Conservation (phyloP, 2,888 invertebrate genomes). For the Eumerus sabulonum region DNA sequence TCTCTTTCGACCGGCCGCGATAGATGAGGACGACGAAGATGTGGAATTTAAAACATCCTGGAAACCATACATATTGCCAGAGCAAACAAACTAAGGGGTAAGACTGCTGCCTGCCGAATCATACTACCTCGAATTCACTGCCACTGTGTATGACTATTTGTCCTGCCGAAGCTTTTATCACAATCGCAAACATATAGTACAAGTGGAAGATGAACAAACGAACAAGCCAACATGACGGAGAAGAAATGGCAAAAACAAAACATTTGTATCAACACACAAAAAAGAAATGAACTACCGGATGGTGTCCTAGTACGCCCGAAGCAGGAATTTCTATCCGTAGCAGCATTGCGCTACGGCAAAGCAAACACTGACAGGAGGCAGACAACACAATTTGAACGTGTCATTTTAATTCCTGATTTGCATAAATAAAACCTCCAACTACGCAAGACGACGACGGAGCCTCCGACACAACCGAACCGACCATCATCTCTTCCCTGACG, state of each 20-base stretch:
- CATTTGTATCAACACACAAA: conserved; percentile 66
- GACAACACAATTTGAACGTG: conserved; percentile 69
- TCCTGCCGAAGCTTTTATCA: conserved; percentile 57
- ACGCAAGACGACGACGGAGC: too few relatives aligned
- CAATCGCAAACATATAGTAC: conserved; percentile 55
- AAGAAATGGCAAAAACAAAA: conserved; percentile 33
- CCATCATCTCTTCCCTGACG: not conserved
- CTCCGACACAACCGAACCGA: not conserved
- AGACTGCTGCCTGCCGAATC: conserved; percentile 30
- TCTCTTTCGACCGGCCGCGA: too few relatives aligned
- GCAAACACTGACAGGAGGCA: conserved; percentile 69
- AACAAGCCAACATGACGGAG: not conserved
- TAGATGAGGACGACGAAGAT: conserved; percentile 43
- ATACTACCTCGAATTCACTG: conserved; percentile 57
- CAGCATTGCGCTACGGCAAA: conserved; percentile 64
- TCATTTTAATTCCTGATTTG: conserved; percentile 69
- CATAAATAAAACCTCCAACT: conserved; percentile 65
- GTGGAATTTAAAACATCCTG: conserved; percentile 67
- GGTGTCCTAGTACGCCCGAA: conserved; percentile 55
- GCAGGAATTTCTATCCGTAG: conserved; percentile 47
- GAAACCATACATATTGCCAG: conserved; percentile 63
- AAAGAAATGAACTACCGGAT: conserved; percentile 68
- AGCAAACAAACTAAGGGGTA: conserved; percentile 8
- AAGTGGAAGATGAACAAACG: conserved; percentile 8
- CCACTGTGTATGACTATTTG: conserved; percentile 50